phyloP scores from a whole-genome alignment of 2,797 vertebrate species.

The Dallia pectoralis region DNA sequence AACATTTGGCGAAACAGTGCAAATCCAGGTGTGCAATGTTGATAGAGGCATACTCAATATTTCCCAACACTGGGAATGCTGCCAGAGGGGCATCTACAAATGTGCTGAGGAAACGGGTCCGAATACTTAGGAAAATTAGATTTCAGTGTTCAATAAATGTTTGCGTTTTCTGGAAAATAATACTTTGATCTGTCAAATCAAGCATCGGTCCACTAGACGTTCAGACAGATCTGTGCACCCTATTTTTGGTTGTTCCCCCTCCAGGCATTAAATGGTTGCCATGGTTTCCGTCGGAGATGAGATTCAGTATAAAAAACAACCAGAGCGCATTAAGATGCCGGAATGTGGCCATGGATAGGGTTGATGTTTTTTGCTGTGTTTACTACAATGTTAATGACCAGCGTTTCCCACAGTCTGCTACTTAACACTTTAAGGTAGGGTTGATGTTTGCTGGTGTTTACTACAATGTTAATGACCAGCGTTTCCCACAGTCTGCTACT shows the following conservation, averaged over 20 bases:
- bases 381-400: background rate
- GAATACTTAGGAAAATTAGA: too few species aligned
- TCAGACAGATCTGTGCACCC: background rate
- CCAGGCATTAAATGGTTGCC: constrained; percentile 12
- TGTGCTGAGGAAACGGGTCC: too few species aligned
- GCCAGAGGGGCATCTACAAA: too few species aligned
- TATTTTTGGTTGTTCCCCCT: constrained; percentile 7
- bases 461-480: too few species aligned
- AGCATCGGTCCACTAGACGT: too few species aligned
- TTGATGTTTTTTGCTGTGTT: constrained; percentile 5
- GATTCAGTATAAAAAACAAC: constrained; percentile 20
- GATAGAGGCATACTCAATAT: too few species aligned
- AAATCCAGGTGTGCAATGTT: too few species aligned
- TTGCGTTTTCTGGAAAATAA: background rate
- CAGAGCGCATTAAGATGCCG: constrained; percentile 32
- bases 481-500: too few species aligned
- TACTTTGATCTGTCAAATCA: background rate
- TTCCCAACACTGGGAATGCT: too few species aligned
- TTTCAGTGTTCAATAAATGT: too few species aligned
- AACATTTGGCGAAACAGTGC: too few species aligned
- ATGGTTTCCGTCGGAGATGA: background rate
- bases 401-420: background rate
- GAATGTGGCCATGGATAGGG: constrained; percentile 20
- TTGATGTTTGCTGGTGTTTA: too few species aligned
- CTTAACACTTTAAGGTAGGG: background rate